Evolutionary conservation across 1,140 invertebrate genomes (phyloP), one percentile per base, ranked within the genome.

Genomic region (Temnothorax curvispinosus): DNA sequence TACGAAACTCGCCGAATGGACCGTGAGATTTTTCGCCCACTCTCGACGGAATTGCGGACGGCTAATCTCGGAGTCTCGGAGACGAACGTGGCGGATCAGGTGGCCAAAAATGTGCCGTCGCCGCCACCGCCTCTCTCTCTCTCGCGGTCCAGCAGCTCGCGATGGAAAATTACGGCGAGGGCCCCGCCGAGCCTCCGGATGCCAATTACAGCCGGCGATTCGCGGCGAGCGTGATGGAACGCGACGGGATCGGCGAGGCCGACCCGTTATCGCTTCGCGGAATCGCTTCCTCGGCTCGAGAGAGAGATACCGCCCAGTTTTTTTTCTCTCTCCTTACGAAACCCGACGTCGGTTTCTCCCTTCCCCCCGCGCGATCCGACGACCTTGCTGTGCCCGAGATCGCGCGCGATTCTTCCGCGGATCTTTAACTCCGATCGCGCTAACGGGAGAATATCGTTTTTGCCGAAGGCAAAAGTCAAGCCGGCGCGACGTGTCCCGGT

Each of bases 291-390:
- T 27, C 27, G 1, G 27, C 27, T 1, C 38, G 38, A 0, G 15
- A 21, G 15, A 21, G 21, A 7, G 76, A 82, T 75, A 84, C 54
- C 80, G 69, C 69, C 69, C 56, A 75, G 27, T 69, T 54, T 74
- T 52, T 54, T 54, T 27, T 27, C 21, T 27, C 13, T 50, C 13
- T 54, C 18, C 47, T 27, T 27, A 27, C 27, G 27, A 27, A 27
- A 27, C 27, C 27, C 27, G 27, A 27, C 11, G 11, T 8, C 21
- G 11, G 47, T 11, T 47, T 11, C 47, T 38, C 38, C 38, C 47
- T 47, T 47, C 6, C 8, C 47, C 47, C 7, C 21, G 47, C 47
- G 47, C 47, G 47, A 47, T 50, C 2, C 47, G 38, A 27, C 27
- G 38, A 41, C 38, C 38, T 41, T 41, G 38, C 27, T 27, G 27